Conservation (phyloP, 2,113 vertebrate species). For the Lamprotornis superbus region DNA sequence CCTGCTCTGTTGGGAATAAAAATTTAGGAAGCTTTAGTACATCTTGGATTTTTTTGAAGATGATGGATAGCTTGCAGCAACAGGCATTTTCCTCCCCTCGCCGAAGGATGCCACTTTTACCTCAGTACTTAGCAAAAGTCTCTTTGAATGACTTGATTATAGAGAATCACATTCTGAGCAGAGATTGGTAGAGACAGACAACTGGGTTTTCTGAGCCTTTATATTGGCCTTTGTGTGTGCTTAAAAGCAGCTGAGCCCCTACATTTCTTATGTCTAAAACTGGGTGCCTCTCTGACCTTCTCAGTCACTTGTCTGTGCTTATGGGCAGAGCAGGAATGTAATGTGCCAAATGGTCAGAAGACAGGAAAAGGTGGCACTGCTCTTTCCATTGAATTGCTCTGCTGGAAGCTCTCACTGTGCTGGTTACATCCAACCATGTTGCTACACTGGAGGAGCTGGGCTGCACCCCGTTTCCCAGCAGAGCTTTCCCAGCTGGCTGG, state of each 20-base stretch:
- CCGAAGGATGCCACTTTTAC: conserved; percentile 49
- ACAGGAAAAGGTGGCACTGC: neutral
- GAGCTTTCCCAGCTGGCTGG: neutral
- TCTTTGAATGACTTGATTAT: conserved; percentile 41
- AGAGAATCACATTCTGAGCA: conserved; percentile 8
- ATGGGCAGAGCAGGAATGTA: neutral
- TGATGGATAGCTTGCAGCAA: conserved; percentile 50
- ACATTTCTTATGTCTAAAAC: neutral
- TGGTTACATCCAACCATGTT: neutral
- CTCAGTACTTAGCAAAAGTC: conserved; percentile 42
- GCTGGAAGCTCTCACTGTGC: neutral
- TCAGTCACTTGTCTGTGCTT: neutral
- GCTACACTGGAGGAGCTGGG: neutral
- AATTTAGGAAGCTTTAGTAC: conserved; percentile 23
- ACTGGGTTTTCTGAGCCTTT: neutral
- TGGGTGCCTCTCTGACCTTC: neutral
- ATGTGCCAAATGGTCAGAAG: neutral
- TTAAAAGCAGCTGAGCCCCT: neutral
- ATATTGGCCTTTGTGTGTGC: neutral
- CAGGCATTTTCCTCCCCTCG: conserved; percentile 14
- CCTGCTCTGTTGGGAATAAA: conserved; percentile 8
- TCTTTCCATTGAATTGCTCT: neutral
- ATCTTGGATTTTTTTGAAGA: neutral
- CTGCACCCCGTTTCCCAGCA: neutral
- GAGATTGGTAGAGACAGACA: neutral